phyloP scores from a whole-genome alignment of 92 coral and sea anemone species.

The Muricea muricata region DNA sequence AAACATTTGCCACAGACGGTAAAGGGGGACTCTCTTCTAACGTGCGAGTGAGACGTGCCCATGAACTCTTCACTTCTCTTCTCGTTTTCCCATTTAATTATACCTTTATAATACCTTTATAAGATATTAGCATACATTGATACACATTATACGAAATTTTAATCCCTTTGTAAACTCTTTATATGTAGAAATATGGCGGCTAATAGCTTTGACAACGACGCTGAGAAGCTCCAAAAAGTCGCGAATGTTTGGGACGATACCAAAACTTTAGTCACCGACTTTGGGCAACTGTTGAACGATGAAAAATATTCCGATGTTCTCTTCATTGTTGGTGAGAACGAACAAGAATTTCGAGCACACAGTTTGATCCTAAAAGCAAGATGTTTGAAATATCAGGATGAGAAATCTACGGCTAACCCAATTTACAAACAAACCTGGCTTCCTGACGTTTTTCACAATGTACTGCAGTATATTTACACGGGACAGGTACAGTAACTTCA shows the following conservation, averaged over 20 bases:
- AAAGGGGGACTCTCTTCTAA: too few relatives aligned
- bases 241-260: conserved; percentile 75
- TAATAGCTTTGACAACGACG: conserved; percentile 30
- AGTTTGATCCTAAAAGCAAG: conserved; percentile 75
- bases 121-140: too few relatives aligned
- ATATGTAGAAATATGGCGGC: conserved; percentile 79
- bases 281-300: conserved; percentile 64
- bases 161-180: conserved; percentile 10
- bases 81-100: background rate
- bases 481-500: conserved; percentile 79
- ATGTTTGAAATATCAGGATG: conserved; percentile 72
- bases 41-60: too few relatives aligned
- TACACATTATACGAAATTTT: background rate
- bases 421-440: conserved; percentile 63
- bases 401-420: conserved; percentile 54
- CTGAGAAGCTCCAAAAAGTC: background rate
- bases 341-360: conserved; percentile 76
- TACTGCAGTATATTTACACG: conserved; percentile 80
- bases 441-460: conserved; percentile 85
- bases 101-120: background rate
- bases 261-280: conserved; percentile 73
- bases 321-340: conserved; percentile 72
- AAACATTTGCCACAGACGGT: too few relatives aligned
- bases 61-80: too few relatives aligned
- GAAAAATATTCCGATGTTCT: background rate